Evolutionary conservation across 2,888 invertebrate species (phyloP).

Genomic region (Harpalus rufipes): DNA sequence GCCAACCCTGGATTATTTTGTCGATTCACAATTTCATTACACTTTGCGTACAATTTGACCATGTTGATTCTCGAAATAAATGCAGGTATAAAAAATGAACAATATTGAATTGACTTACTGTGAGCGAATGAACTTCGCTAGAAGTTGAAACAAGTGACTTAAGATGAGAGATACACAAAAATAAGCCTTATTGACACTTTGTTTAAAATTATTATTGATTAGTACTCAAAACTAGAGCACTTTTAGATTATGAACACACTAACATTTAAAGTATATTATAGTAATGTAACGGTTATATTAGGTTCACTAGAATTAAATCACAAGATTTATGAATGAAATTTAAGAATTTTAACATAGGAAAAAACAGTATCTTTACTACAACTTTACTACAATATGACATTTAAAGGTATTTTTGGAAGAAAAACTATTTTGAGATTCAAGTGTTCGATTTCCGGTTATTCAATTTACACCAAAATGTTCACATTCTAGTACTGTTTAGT

Average conservation of each 20-base stretch:
- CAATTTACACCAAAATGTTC: too few relatives aligned
- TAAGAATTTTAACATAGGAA: background rate
- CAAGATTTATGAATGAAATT: background rate
- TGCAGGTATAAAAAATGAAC: background rate
- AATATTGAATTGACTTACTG: constrained; percentile 14
- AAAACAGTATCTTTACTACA: too few relatives aligned
- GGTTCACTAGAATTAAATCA: background rate
- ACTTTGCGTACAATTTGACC: constrained; percentile 22
- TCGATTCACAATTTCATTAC: constrained; percentile 5
- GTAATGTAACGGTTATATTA: background rate
- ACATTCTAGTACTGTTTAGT: too few relatives aligned
- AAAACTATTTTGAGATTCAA: too few relatives aligned
- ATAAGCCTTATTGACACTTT: constrained; percentile 8
- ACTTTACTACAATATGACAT: too few relatives aligned
- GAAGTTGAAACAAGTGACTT: background rate
- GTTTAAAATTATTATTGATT: background rate
- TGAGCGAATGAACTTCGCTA: background rate
- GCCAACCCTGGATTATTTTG: constrained; percentile 32
- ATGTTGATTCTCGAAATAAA: background rate
- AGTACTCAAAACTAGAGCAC: background rate
- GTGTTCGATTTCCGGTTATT: too few relatives aligned
- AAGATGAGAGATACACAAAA: background rate
- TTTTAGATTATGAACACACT: background rate
- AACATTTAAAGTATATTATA: background rate
- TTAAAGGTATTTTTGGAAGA: too few relatives aligned